A percentile compares a stretch with the other conserved stretches of the same genome.
These are phyloP conservation scores for Kuschelorhynchus macadamiae DNA, from an alignment of 2,888 invertebrate species.

Conservation along the genomic window DNA sequence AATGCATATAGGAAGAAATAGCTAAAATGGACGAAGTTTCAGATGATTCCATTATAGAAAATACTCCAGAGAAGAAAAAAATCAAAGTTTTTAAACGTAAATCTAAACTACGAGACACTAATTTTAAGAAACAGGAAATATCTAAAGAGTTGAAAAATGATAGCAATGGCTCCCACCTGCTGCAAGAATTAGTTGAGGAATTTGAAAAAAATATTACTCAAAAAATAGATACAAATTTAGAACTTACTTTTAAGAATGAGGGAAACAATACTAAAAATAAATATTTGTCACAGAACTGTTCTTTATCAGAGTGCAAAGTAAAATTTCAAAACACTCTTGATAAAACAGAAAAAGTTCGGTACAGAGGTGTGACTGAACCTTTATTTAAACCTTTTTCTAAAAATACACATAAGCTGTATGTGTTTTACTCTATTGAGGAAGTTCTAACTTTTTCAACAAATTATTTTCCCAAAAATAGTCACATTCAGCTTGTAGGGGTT, in stretches of 20 bases:
- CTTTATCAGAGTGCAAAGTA: too few relatives aligned
- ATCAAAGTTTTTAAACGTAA: too few relatives aligned
- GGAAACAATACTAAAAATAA: background rate
- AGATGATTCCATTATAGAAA: background rate
- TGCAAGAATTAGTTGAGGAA: background rate
- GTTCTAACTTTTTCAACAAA: conserved; percentile 22
- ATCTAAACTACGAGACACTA: background rate
- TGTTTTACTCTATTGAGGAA: conserved; percentile 24
- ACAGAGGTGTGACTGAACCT: background rate
- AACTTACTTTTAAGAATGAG: background rate
- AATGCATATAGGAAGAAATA: too few relatives aligned
- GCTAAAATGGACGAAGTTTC: background rate
- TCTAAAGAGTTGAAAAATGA: background rate
- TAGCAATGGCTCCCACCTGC: background rate
- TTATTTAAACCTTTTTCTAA: background rate
- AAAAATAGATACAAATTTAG: background rate
- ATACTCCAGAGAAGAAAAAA: background rate
- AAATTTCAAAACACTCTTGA: too few relatives aligned
- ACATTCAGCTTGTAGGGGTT: conserved; percentile 15
- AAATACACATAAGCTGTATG: conserved; percentile 15
- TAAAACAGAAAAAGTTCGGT: background rate
- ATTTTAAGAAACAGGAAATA: background rate
- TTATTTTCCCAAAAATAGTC: conserved; percentile 25
- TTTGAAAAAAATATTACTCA: background rate
- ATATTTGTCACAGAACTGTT: too few relatives aligned